Evolutionary conservation across 2,888 invertebrate genomes (phyloP).

Genomic region (Lamellibrachia satsuma): DNA sequence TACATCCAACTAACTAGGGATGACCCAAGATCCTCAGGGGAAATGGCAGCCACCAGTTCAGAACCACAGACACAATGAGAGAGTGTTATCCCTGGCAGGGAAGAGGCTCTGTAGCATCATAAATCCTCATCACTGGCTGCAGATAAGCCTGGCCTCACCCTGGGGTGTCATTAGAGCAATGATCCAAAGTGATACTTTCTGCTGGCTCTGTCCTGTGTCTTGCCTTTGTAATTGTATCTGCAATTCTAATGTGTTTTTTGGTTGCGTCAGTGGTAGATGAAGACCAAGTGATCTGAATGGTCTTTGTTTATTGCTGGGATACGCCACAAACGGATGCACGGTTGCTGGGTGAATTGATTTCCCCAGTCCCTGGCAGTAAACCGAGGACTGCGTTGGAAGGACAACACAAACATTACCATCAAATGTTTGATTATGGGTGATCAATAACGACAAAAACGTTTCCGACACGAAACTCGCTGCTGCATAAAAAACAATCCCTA

Average conservation of each 20-base stretch:
- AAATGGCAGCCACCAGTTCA: background rate
- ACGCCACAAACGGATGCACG: background rate
- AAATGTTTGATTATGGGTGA: constrained; percentile 5
- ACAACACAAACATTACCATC: background rate
- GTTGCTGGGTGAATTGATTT: background rate
- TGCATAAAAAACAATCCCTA: constrained; percentile 7
- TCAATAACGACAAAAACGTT: constrained; percentile 17
- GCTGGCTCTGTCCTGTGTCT: background rate
- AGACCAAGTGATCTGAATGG: background rate
- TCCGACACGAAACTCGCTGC: background rate
- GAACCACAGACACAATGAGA: background rate
- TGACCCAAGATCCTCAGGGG: background rate
- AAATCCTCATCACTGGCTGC: background rate
- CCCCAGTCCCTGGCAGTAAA: background rate
- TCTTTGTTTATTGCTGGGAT: background rate
- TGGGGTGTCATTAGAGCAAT: constrained; percentile 1
- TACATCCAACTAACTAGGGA: constrained; percentile 12
- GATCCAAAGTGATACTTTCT: constrained; percentile 13
- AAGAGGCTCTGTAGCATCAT: background rate
- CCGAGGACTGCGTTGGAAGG: background rate
- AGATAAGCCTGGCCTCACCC: background rate
- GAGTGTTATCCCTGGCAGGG: background rate
- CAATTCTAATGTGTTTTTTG: background rate
- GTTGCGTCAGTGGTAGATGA: background rate
- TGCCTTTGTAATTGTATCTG: background rate